Base-by-base conservation (phyloP, 1,140 invertebrate species). In the Dryas iulia region DNA sequence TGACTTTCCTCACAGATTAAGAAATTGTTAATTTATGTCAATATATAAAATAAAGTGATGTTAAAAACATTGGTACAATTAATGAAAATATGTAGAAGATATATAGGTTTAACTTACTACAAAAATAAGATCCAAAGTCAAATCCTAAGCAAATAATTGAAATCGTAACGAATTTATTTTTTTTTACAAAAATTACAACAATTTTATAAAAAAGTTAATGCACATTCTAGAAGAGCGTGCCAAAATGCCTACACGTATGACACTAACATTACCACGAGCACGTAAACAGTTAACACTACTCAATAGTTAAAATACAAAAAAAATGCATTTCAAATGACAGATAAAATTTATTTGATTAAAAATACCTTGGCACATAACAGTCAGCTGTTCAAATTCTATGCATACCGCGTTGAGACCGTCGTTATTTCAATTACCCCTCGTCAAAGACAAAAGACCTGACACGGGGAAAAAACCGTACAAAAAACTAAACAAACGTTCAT, bases 361-460 rank as follows among this genome's bases (percentile, higher is more conserved):
- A 78, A 81, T 78, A 78, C 73, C 69, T 67, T 61, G 69, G 72
- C 67, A 76, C 30, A 39, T 62, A 57, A 62, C 56, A 64, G 82
- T 86, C 87, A 90, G 89, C 85, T 91, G 89, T 88, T 82, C 82
- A 82, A 84, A 91, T 91, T 88, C 87, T 83, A 86, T 67, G 81
- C 87, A 89, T 91, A 84, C 89, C 86, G 69, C 66, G 65, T 73
- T 69, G 82, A 74, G 84, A 79, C 80, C 77, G 77, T 86, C 85
- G 86, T 89, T 89, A 89, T 89, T 89, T 89, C 89, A 89, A 91
- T 89, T 89, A 89, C 84, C 88, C 88, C 84, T 88, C 82, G 87
- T 91, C 89, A 91, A 87, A 89, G 87, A 91, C 89, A 91, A 91
- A 89, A 86, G 87, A 82, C 75, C 82, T 87, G 87, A 87, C 86